phyloP scores from a whole-genome alignment of 53 echinoderm and acorn worm species.

The Hippasteria phrygiana region DNA sequence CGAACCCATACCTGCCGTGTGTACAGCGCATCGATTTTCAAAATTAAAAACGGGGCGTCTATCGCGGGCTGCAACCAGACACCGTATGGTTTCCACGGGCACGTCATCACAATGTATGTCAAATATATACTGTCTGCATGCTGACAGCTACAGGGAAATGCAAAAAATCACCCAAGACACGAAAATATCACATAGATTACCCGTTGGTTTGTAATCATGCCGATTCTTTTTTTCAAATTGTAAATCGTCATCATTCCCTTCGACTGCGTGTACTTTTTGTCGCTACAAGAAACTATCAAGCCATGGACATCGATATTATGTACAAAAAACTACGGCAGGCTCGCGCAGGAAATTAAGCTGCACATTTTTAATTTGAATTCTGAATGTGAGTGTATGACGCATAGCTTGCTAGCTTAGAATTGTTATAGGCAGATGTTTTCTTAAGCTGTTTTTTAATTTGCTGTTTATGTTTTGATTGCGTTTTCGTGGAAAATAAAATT shows the following conservation, averaged over 20 bases:
- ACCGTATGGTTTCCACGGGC: neutral
- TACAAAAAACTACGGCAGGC: neutral
- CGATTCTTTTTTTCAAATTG: too few relatives aligned
- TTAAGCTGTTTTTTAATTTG: too few relatives aligned
- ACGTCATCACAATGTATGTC: neutral
- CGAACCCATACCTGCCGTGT: neutral
- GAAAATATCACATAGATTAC: neutral
- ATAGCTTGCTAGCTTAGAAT: neutral
- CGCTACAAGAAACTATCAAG: too few relatives aligned
- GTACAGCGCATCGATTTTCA: constrained; percentile 52
- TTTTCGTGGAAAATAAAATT: too few relatives aligned
- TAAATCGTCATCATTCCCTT: too few relatives aligned
- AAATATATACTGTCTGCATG: too few relatives aligned
- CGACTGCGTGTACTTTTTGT: too few relatives aligned
- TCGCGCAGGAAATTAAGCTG: constrained; percentile 8
- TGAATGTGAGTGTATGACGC: neutral
- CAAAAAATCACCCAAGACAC: neutral
- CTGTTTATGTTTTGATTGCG: too few relatives aligned
- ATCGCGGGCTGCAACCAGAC: constrained; percentile 18
- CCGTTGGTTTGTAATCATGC: neutral
- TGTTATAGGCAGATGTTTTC: neutral
- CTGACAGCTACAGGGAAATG: too few relatives aligned
- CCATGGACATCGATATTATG: neutral
- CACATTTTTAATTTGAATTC: neutral
- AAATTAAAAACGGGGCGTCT: constrained; percentile 63